These are phyloP conservation scores for Formica aserva DNA, from an alignment of 2,888 invertebrate genomes.

Conservation along the genomic window DNA sequence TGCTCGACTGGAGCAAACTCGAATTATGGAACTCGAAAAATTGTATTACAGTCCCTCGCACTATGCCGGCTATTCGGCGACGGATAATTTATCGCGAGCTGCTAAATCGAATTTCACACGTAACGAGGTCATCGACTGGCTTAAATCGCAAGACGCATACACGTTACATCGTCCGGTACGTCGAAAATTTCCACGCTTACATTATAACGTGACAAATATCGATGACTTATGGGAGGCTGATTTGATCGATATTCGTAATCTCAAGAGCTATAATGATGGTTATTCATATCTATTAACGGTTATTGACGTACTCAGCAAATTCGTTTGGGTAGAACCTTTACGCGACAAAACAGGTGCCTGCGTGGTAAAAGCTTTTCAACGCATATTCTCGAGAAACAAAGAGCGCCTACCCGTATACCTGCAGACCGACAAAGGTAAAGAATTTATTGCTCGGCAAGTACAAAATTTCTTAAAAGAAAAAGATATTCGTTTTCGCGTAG, in stretches of 20 bases:
- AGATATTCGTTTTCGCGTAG: too few species aligned
- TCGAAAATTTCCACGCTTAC: too few species aligned
- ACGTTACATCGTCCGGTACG: too few species aligned
- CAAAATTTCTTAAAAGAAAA: too few species aligned
- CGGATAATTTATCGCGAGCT: too few species aligned
- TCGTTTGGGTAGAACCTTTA: not conserved
- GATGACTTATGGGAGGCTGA: constrained; percentile 1
- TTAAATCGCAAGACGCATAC: too few species aligned
- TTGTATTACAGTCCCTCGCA: not conserved
- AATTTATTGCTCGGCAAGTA: too few species aligned
- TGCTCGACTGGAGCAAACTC: not conserved
- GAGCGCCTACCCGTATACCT: too few species aligned
- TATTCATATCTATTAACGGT: not conserved
- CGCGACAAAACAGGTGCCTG: not conserved
- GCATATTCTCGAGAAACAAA: too few species aligned
- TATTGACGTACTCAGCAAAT: not conserved
- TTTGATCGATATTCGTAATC: not conserved
- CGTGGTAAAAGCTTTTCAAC: not conserved
- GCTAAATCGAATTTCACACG: too few species aligned
- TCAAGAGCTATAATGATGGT: not conserved
- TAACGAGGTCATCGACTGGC: too few species aligned
- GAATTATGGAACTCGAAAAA: not conserved
- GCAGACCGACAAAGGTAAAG: too few species aligned
- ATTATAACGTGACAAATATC: not conserved
- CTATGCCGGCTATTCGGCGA: not conserved